phyloP scores from a whole-genome alignment of 37 sponge, comb jelly and placozoan species.

The Cliona cf. orientalis region DNA sequence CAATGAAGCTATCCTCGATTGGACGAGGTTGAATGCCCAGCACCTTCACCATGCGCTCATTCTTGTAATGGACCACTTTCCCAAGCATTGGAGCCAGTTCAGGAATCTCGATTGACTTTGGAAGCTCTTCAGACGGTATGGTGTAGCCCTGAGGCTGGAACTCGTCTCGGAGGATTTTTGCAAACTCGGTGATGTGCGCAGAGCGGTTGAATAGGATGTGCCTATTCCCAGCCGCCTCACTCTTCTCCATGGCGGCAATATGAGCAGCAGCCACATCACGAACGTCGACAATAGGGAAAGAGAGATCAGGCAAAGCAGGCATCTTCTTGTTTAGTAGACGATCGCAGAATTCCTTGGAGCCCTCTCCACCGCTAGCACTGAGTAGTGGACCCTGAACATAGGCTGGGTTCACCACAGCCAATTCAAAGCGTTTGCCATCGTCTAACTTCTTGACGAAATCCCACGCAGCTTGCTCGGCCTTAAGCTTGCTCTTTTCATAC shows the following conservation, averaged over 20 bases:
- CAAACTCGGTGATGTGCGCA: slow-evolving; percentile 57
- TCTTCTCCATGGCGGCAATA: slow-evolving; percentile 80
- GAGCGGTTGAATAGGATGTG: slow-evolving; percentile 17
- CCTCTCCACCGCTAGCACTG: slow-evolving; percentile 31
- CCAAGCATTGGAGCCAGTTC: slow-evolving; percentile 39
- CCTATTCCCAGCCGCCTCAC: slow-evolving; percentile 75
- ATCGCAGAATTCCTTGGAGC: slow-evolving; percentile 15
- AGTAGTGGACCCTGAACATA: slow-evolving; percentile 82
- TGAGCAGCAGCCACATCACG: slow-evolving; percentile 89
- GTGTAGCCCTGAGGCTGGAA: slow-evolving; percentile 86
- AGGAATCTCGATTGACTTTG: slow-evolving; percentile 36
- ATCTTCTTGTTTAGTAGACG: slow-evolving; percentile 50
- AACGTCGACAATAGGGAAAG: slow-evolving; percentile 73
- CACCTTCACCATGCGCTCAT: slow-evolving; percentile 59
- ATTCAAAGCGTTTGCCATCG: slow-evolving; percentile 79
- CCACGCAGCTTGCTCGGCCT: slow-evolving; percentile 92
- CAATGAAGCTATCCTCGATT: slow-evolving; percentile 65
- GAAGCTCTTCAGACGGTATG: slow-evolving; percentile 21
- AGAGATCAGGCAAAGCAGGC: slow-evolving; percentile 64
- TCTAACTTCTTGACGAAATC: slow-evolving; percentile 61
- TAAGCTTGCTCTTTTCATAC: slow-evolving; percentile 84
- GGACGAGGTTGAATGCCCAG: slow-evolving; percentile 72
- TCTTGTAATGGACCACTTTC: slow-evolving; percentile 40
- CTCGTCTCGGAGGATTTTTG: slow-evolving; percentile 54
- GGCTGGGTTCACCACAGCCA: slow-evolving; percentile 80